Evolutionary conservation across 2,113 vertebrate genomes (phyloP).

Genomic region (Lanius collurio): DNA sequence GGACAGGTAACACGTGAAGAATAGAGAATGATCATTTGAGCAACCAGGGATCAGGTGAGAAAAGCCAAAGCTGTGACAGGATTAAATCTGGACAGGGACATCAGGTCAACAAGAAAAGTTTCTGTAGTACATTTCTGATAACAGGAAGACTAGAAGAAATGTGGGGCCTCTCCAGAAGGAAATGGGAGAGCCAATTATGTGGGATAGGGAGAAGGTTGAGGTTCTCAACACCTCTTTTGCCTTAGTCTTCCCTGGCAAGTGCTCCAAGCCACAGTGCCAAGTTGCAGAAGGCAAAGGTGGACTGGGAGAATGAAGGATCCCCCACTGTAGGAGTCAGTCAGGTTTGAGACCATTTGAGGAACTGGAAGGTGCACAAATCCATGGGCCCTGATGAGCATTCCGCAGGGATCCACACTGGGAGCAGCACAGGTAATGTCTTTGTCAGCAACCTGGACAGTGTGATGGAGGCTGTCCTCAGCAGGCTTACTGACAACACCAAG

Average conservation of each 20-base stretch:
- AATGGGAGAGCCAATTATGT: background rate
- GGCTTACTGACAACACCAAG: background rate
- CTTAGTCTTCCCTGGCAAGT: background rate
- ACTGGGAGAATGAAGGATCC: background rate
- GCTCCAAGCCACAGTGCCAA: background rate
- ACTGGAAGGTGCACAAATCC: background rate
- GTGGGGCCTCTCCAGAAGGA: background rate
- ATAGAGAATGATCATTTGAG: background rate
- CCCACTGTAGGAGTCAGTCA: background rate
- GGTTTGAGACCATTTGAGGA: background rate
- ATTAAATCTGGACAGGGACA: background rate
- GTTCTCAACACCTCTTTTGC: background rate
- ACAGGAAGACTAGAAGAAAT: background rate
- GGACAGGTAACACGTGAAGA: background rate
- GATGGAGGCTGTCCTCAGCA: background rate
- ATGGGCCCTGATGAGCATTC: background rate
- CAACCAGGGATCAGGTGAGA: background rate
- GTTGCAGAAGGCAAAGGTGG: background rate
- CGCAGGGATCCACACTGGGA: fast-evolving
- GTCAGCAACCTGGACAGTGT: background rate
- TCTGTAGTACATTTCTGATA: background rate
- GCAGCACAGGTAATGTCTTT: fast-evolving
- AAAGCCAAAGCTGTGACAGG: background rate
- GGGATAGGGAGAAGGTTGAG: background rate
- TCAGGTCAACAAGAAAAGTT: background rate